Base-by-base conservation (phyloP, 2,888 invertebrate species). In the Sussaba pulchella region DNA sequence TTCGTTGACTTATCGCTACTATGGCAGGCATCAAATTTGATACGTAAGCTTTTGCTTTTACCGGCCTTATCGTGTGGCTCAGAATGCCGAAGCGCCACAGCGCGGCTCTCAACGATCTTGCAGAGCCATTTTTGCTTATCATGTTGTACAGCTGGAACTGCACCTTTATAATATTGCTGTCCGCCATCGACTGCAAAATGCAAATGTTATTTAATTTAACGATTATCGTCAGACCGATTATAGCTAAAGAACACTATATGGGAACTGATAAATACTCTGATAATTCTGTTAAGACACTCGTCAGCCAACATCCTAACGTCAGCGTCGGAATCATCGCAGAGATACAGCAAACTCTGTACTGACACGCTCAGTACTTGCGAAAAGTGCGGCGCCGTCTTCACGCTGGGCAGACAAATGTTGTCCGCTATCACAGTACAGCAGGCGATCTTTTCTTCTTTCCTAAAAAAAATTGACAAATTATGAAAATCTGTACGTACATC, bases 131-230 rank as follows among this genome's bases (percentile, higher is more conserved):
- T 88, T 95, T 95, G 90, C 96, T 96, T 54, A 97, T 96, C 92
- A 96, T 97, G 85, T 96, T 96, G 89, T 96, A 97, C 52, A 98
- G 93, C 91, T 97, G 97, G 88, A 96, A 95, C 88, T 96, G 95
- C 71, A 97, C 94, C 87, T 96, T 95, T 26, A 95, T 95, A 10
- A 96, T 94, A 84, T 95, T 95, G 19, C 94, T 94, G 88, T 95
- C 95, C 83, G 95, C 93, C 87, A 96, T 92, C 6, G 94, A 94
- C 93, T 94, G 80, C n/a, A 81, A 86, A 83, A 78, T 41, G 41
- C 6, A 79, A 45, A 21, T 10, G 64, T 19, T 63, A 31, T 21
- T 14, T 14, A 9, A 45, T n/a, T 31, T 9, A 50, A 39, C 26
- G n/a, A 10, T 26, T 10, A 61, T 1, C 2, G 31, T 5, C 31